Conservation (phyloP, 2,888 invertebrate species). For the Leucozona laternaria region DNA sequence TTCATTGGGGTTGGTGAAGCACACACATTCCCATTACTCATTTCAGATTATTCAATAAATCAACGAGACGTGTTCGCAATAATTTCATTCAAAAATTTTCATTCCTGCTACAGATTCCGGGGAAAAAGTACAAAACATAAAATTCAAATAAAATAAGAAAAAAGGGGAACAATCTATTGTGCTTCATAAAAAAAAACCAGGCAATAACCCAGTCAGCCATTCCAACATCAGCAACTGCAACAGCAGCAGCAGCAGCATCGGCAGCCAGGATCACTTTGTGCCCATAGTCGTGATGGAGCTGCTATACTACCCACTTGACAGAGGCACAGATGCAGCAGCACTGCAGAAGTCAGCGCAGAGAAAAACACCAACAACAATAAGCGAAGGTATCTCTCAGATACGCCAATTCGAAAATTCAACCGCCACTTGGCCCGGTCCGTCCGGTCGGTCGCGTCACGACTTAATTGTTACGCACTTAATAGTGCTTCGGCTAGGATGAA, state of each 20-base stretch:
- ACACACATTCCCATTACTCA: slow-evolving; percentile 70
- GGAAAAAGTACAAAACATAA: slow-evolving; percentile 20
- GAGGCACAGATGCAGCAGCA: slow-evolving; percentile 49
- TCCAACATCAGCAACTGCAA: slow-evolving; percentile 34
- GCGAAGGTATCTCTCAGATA: slow-evolving; percentile 58
- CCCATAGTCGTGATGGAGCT: slow-evolving; percentile 70
- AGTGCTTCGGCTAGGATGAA: slow-evolving; percentile 38
- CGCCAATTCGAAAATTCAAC: slow-evolving; percentile 62
- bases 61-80: slow-evolving; percentile 75
- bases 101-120: slow-evolving; percentile 60
- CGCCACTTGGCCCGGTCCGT: slow-evolving; percentile 60
- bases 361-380: slow-evolving; percentile 6
- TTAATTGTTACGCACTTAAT: slow-evolving; percentile 75
- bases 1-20: slow-evolving; percentile 14
- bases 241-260: slow-evolving; percentile 29
- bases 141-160: slow-evolving; percentile 28
- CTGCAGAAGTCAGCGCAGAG: slow-evolving; percentile 3
- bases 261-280: slow-evolving; percentile 52
- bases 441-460: slow-evolving; percentile 73
- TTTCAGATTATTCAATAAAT: slow-evolving; percentile 75
- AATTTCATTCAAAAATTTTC: slow-evolving; percentile 75
- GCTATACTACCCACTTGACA: slow-evolving; percentile 74
- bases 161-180: slow-evolving; percentile 62
- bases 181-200: slow-evolving; percentile 18
- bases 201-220: slow-evolving; percentile 66